phyloP scores from a whole-genome alignment of 2,113 vertebrate genomes.

The Neodontobutis hainanensis region DNA sequence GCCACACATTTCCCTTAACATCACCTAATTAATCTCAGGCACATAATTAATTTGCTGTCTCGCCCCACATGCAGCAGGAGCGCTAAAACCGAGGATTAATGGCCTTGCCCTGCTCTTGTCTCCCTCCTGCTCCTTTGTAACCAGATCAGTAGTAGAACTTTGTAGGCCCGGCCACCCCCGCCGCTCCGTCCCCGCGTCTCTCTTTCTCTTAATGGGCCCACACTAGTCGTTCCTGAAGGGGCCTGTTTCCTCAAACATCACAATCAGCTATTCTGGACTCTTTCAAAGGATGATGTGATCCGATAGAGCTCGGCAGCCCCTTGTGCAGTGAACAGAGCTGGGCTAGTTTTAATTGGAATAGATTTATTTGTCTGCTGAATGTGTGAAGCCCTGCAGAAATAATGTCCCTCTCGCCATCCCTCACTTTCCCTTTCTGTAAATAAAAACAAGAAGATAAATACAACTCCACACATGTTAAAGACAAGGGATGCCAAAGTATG shows the following conservation, averaged over 20 bases:
- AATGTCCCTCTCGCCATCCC: conserved; percentile 38
- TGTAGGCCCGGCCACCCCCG: conserved; percentile 29
- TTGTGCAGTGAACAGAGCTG: conserved; percentile 52
- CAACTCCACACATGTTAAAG: neutral
- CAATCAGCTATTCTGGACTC: conserved; percentile 57
- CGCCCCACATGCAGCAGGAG: conserved; percentile 51
- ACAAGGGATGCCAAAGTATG: no score
- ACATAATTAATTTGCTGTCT: conserved; percentile 67
- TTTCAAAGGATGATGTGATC: conserved; percentile 71
- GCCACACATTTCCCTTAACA: conserved; percentile 68
- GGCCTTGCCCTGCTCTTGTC: conserved; percentile 24
- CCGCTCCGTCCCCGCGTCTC: conserved; percentile 1
- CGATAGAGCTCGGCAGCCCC: conserved; percentile 46
- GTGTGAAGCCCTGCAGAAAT: conserved; percentile 67
- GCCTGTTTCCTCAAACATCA: conserved; percentile 51
- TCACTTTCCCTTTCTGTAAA: conserved; percentile 2
- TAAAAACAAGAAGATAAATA: neutral
- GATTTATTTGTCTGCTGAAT: conserved; percentile 71
- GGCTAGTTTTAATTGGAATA: conserved; percentile 75
- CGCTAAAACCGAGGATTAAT: conserved; percentile 58
- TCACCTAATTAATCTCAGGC: conserved; percentile 70
- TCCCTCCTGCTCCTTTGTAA: conserved; percentile 18
- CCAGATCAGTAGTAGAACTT: conserved; percentile 47
- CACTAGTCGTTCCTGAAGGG: conserved; percentile 55
- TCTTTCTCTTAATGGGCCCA: conserved; percentile 24